phyloP scores from a whole-genome alignment of 2,888 invertebrate genomes.

The Ethmia dodecea region DNA sequence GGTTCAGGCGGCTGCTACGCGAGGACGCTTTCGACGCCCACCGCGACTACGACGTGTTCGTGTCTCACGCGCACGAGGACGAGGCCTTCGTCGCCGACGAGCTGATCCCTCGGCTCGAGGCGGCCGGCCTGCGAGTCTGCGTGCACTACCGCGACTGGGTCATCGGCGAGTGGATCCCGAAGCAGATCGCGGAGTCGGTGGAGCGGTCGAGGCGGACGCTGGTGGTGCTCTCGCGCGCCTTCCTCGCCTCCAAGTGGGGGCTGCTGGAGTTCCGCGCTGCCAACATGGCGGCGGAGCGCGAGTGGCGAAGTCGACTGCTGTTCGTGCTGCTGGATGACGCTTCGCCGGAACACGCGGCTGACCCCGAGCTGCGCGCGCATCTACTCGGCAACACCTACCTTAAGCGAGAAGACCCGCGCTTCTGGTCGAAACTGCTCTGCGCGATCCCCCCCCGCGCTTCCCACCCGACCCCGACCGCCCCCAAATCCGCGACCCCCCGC shows the following conservation, averaged over 20 bases:
- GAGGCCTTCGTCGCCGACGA: slow-evolving; percentile 82
- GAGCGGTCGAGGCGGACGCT: slow-evolving; percentile 75
- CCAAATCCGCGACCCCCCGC: background rate
- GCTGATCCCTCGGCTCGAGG: slow-evolving; percentile 82
- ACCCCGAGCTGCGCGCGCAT: slow-evolving; percentile 76
- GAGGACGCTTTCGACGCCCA: slow-evolving; percentile 24
- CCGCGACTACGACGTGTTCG: slow-evolving; percentile 85
- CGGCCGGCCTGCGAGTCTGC: slow-evolving; percentile 76
- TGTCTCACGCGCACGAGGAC: slow-evolving; percentile 88
- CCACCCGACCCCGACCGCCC: background rate
- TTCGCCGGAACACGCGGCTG: slow-evolving; percentile 59
- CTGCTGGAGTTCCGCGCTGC: slow-evolving; percentile 81
- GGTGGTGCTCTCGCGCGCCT: slow-evolving; percentile 27
- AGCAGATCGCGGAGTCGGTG: slow-evolving; percentile 83
- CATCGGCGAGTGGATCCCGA: slow-evolving; percentile 84
- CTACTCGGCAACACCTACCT: slow-evolving; percentile 87
- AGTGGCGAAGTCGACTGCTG: slow-evolving; percentile 81
- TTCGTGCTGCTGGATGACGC: slow-evolving; percentile 81
- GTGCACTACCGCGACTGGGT: slow-evolving; percentile 86
- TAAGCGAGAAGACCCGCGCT: slow-evolving; percentile 88
- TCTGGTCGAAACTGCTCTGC: slow-evolving; percentile 86
- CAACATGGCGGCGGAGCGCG: slow-evolving; percentile 41
- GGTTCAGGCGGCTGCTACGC: slow-evolving; percentile 16
- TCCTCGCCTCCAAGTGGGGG: slow-evolving; percentile 70
- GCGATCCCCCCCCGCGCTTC: slow-evolving; percentile 71